A percentile compares a stretch with the other conserved stretches of the same genome.
These are phyloP conservation scores for Pachyuromys duprasi DNA, from an alignment of 2,797 vertebrate genomes.

Conservation along the genomic window DNA sequence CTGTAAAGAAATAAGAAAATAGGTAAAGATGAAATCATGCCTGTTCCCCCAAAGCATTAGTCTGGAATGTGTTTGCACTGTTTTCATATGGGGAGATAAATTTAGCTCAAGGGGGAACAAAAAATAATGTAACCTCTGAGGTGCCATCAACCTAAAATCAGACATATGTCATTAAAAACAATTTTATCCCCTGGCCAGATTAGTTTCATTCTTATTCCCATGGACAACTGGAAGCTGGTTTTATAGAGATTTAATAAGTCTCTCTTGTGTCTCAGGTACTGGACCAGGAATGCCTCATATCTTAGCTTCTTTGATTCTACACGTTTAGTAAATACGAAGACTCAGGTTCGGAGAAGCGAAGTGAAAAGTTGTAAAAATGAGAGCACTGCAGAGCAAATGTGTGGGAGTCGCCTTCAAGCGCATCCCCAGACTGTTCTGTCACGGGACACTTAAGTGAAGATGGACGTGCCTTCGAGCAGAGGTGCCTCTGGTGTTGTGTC, in stretches of 20 bases:
- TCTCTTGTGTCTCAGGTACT: background rate
- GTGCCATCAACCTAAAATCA: slow-evolving; percentile 42
- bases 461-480: background rate
- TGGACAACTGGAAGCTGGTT: slow-evolving; percentile 46
- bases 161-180: slow-evolving; percentile 39
- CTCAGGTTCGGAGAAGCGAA: background rate
- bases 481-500: background rate
- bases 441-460: background rate
- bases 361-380: background rate
- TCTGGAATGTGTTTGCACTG: slow-evolving; percentile 72
- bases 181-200: background rate
- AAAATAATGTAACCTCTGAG: slow-evolving; percentile 46
- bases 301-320: background rate
- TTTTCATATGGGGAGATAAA: slow-evolving; percentile 64
- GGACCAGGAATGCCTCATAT: background rate
- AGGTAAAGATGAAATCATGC: slow-evolving; percentile 82
- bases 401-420: background rate
- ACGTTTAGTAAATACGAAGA: slow-evolving; percentile 3
- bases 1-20: slow-evolving; percentile 85
- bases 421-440: background rate
- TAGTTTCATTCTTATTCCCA: background rate
- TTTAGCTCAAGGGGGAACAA: slow-evolving; percentile 42
- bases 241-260: slow-evolving; percentile 53
- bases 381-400: background rate
- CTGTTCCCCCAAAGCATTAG: slow-evolving; percentile 76